Conservation (phyloP, 2,797 vertebrate species). For the Miichthys miiuy region DNA sequence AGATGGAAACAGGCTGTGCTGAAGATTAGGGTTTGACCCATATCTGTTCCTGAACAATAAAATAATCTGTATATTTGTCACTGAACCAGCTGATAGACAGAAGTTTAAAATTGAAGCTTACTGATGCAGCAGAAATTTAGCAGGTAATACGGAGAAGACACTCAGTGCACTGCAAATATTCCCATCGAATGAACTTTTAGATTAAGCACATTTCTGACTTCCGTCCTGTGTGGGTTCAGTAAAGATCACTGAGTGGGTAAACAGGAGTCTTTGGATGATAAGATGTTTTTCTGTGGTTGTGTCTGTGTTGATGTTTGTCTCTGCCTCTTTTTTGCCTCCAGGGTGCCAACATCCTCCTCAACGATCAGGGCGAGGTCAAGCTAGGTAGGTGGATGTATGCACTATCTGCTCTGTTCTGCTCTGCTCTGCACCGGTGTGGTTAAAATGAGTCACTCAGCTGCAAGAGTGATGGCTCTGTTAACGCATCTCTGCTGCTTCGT, state of each 20-base stretch:
- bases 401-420: conserved; percentile 17
- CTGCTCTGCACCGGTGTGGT: conserved; percentile 17
- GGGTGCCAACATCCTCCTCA: conserved; percentile 95
- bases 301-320: conserved; percentile 29
- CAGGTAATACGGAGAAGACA: background rate
- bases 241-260: conserved; percentile 35
- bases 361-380: conserved; percentile 90
- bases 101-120: too few relatives aligned
- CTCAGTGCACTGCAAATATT: too few relatives aligned
- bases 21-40: background rate
- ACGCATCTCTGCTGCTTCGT: background rate
- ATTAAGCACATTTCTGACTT: background rate
- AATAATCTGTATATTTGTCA: background rate
- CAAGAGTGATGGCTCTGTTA: background rate
- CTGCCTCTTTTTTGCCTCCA: conserved; percentile 64
- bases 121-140: background rate
- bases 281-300: conserved; percentile 1
- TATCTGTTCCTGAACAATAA: background rate
- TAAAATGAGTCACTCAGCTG: conserved; percentile 38
- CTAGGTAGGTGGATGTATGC: conserved; percentile 83
- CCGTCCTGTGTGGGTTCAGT: conserved; percentile 15
- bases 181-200: background rate
- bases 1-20: background rate
- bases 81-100: background rate
- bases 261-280: background rate